Base-by-base conservation (phyloP, 2,113 vertebrate species). In the Bos javanicus region DNA sequence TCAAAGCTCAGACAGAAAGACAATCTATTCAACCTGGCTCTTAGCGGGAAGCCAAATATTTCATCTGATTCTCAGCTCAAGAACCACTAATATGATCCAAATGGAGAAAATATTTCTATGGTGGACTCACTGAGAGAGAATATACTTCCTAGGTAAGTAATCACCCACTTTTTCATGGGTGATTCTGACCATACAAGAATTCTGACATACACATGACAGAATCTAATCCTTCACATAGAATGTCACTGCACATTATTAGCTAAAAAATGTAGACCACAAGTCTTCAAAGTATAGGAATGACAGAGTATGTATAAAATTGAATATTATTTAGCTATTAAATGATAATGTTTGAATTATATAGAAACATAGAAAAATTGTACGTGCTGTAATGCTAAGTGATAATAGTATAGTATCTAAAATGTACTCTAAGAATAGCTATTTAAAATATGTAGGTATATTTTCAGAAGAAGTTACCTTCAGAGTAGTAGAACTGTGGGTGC, bases 291-390 rank as follows among this genome's bases (percentile, higher is more conserved):
- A 36, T 19, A 76, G 28, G 30, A 80, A 83, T 67, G 15, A 88
- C 26, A 78, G 14, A 85, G 25, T 11, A 91, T 36, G 21, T 78
- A 26, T 59, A 62, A 87, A 89, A 93, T 15, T 71, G 7, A 94
- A 46, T 28, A 59, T 12, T 86, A 86, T 78, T 97, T 84, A 97
- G 83, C 10, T 62, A 91, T 56, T 90, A 96, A 93, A 78, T 67
- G 33, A 62, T 62, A 91, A 95, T 89, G 59, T 62, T 84, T 71
- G 5, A 80, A 87, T 93, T 96, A 90, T 50, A 36, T 7, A 96
- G 54, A 93, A 93, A 96, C 9, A 87, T 9, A 85, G 46, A 36
- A 67, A 95, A 92, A 60, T 30, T 50, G 80, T 50, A 46, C 13
- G 26, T 71, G 76, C 85, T 12, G 8, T 67, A 87, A 88, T 26